Conservation (phyloP, 2,888 invertebrate species). For the Halocaridina rubra region DNA sequence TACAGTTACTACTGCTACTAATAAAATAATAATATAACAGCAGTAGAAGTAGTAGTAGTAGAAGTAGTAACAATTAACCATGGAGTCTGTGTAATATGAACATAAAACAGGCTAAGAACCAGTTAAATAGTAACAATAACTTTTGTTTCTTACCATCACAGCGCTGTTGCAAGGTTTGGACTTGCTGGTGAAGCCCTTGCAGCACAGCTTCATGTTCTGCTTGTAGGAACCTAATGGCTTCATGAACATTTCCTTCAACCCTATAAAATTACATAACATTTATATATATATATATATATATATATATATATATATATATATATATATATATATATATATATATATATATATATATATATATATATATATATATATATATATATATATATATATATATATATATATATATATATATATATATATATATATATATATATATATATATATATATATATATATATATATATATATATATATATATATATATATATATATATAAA, state of each 20-base stretch:
- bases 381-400: conserved; percentile 17
- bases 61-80: too few species aligned
- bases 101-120: too few species aligned
- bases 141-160: conserved; percentile 30
- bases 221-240: conserved; percentile 38
- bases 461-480: too few species aligned
- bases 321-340: conserved; percentile 1
- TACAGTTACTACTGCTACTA: too few species aligned
- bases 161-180: conserved; percentile 29
- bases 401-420: conserved; percentile 8
- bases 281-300: neutral
- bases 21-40: neutral
- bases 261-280: conserved; percentile 15
- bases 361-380: conserved; percentile 11
- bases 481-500: too few species aligned
- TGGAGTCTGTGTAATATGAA: too few species aligned
- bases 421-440: neutral
- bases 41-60: neutral
- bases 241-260: conserved; percentile 23
- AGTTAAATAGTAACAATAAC: too few species aligned
- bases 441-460: too few species aligned
- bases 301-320: neutral
- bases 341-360: conserved; percentile 5
- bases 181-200: conserved; percentile 31
- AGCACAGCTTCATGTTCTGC: conserved; percentile 41